Conservation (phyloP, 1,140 invertebrate genomes). For the Thereuonema tuberculata region DNA sequence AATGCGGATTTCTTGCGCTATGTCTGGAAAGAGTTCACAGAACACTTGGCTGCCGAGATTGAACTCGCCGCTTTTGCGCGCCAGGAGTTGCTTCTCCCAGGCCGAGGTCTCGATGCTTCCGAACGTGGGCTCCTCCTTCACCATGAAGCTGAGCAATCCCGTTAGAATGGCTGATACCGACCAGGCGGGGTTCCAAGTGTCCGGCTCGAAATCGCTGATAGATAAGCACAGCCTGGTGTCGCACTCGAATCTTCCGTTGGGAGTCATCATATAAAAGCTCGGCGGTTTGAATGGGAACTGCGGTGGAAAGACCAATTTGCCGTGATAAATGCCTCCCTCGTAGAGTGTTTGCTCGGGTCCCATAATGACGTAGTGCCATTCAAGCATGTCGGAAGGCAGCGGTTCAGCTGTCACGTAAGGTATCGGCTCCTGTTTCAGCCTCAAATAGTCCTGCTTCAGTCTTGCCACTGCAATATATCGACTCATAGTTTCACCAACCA, state of each 20-base stretch:
- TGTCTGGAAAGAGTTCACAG: constrained; percentile 77
- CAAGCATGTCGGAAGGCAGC: too few species aligned
- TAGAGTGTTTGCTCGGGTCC: too few species aligned
- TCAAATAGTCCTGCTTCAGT: too few species aligned
- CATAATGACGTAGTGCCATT: too few species aligned
- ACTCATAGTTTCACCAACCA: too few species aligned
- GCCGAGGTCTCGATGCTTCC: constrained; percentile 88
- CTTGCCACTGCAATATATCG: too few species aligned
- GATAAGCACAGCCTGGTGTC: constrained; percentile 89
- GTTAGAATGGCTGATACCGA: constrained; percentile 92
- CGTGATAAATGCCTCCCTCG: constrained; percentile 96
- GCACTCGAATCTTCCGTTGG: constrained; percentile 77
- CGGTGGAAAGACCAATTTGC: constrained; percentile 87
- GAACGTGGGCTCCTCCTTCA: constrained; percentile 80
- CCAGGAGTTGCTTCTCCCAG: constrained; percentile 65
- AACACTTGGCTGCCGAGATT: constrained; percentile 86
- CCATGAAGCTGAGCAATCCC: constrained; percentile 82
- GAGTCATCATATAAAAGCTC: constrained; percentile 97
- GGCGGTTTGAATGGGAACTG: constrained; percentile 98
- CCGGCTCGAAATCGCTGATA: constrained; percentile 95
- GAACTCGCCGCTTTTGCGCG: constrained; percentile 71
- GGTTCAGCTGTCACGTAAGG: too few species aligned
- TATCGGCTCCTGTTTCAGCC: too few species aligned
- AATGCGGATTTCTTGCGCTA: too few species aligned
- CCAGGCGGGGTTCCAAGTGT: constrained; percentile 96